Evolutionary conservation across 1,140 invertebrate genomes (phyloP).

Genomic region (Sycobia sp.): DNA sequence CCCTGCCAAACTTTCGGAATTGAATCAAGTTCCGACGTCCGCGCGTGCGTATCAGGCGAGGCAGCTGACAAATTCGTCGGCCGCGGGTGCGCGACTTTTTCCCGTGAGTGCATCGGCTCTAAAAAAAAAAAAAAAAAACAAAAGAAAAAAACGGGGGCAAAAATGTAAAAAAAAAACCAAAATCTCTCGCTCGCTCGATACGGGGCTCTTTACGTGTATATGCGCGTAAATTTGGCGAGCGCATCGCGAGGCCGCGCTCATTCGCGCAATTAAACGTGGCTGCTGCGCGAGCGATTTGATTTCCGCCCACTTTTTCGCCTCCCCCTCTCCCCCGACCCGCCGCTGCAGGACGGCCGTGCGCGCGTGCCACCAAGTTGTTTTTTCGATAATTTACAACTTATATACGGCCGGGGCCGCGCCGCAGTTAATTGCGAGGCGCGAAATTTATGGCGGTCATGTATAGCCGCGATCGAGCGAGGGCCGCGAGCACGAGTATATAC

Average conservation of each 20-base stretch:
- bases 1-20: too few species aligned
- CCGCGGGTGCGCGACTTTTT: too few species aligned
- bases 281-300: neutral
- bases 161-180: neutral
- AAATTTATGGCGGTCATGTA: constrained; percentile 1
- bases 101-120: too few species aligned
- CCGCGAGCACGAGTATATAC: neutral
- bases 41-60: too few species aligned
- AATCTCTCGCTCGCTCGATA: too few species aligned
- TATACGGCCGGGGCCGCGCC: too few species aligned
- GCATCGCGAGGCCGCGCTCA: neutral
- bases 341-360: too few species aligned
- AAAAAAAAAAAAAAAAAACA: too few species aligned
- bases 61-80: too few species aligned
- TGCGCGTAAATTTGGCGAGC: constrained; percentile 6
- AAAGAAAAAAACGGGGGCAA: too few species aligned
- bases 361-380: constrained; percentile 13
- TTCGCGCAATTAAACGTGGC: constrained; percentile 4
- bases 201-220: neutral
- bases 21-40: too few species aligned
- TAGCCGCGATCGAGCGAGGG: neutral
- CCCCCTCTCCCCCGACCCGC: too few species aligned
- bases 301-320: neutral
- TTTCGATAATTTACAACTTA: constrained; percentile 16
- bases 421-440: constrained; percentile 8